Base-by-base conservation (phyloP, 1,140 invertebrate genomes). In the Achatina immaculata region DNA sequence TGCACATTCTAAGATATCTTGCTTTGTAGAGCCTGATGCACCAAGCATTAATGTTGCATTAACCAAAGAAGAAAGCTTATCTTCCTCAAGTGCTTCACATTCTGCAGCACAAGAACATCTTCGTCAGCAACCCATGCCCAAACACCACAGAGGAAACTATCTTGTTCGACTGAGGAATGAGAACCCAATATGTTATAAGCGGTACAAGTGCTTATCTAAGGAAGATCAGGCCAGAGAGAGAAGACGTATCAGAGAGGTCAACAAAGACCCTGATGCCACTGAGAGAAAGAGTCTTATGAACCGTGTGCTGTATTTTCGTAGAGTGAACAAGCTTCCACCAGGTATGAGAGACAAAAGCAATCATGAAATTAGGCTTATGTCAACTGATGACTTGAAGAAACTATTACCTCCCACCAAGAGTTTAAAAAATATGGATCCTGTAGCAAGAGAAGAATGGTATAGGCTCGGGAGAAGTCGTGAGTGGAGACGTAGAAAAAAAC, bases 201-300 rank as follows among this genome's bases (percentile, higher is more conserved):
- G 21, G 36, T 71, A 71, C 38, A 71, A 43, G 42, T 42, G 40
- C 9, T 42, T 71, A 71, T 71, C 68, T 4, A 71, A 71, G 42
- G 68, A 71, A n/a, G 68, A 71, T 1, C 68, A 71, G n/a, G 68
- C 68, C 1, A 3, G 40, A 38, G 68, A 71, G 38, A 38, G 68
- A 43, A 71, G 68, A 34, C 68, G 38, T 28, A 11, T 71, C 11
- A 71, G 21, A 14, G 36, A 71, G 38, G 14, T 38, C 1, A 71
- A 42, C 38, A 36, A 34, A 71, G 68, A 71, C 42, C 40, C 38
- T 21, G 24, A 24, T 43, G 9, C 42, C 3, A 6, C 42, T 11
- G 68, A 71, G 40, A 71, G 42, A 71, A 71, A 71, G 40, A 71
- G 68, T 40, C 38, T 71, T 6, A 71, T 71, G 40, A 71, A 71